A percentile compares a stretch with the other conserved stretches of the same genome.
These are phyloP conservation scores for Campaea margaritaria DNA, from an alignment of 2,888 invertebrate genomes.

Conservation along the genomic window DNA sequence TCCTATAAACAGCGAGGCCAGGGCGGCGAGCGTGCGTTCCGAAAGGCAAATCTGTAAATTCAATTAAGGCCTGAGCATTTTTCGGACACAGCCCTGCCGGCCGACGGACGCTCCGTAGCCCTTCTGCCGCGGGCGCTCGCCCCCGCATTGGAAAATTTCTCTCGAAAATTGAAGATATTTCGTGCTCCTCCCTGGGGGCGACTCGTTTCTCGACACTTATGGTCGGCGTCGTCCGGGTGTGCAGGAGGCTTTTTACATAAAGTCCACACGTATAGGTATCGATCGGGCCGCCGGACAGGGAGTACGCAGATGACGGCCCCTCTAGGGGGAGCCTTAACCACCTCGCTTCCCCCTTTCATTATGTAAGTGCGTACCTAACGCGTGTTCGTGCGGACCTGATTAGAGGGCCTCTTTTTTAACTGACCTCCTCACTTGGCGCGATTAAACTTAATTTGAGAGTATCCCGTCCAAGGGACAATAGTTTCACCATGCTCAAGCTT, in stretches of 20 bases:
- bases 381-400: constrained; percentile 84
- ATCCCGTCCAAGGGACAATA: constrained; percentile 71
- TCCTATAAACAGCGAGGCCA: constrained; percentile 66
- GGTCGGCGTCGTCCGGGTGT: constrained; percentile 83
- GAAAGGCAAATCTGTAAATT: constrained; percentile 83
- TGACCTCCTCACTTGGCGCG: constrained; percentile 81
- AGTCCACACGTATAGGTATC: constrained; percentile 85
- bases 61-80: constrained; percentile 83
- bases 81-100: constrained; percentile 79
- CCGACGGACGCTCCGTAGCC: constrained; percentile 64
- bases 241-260: constrained; percentile 85
- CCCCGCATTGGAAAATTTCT: constrained; percentile 84
- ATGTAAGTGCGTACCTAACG: constrained; percentile 84
- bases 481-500: constrained; percentile 58
- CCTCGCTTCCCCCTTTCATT: constrained; percentile 82
- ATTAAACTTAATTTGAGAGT: constrained; percentile 82
- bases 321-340: constrained; percentile 54
- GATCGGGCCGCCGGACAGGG: constrained; percentile 84
- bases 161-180: constrained; percentile 85
- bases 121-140: constrained; percentile 81
- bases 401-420: constrained; percentile 84
- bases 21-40: constrained; percentile 67
- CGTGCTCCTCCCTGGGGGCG: constrained; percentile 82
- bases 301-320: constrained; percentile 84
- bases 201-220: constrained; percentile 85